Conservation (phyloP, 1,140 invertebrate species). For the Trachelipus rathkii region DNA sequence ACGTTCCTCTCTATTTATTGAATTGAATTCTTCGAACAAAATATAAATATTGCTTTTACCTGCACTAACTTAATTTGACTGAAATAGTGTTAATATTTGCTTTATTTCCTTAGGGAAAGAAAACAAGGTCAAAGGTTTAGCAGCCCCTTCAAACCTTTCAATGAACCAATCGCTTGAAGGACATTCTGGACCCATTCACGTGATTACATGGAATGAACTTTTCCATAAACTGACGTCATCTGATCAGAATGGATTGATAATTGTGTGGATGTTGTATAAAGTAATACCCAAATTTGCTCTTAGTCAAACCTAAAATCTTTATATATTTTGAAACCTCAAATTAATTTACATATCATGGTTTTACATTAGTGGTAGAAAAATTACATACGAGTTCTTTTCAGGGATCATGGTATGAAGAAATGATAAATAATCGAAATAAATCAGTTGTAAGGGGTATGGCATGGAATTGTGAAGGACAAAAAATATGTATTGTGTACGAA, state of each 20-base stretch:
- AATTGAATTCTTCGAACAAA: too few relatives aligned
- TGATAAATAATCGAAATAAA: conserved; percentile 99
- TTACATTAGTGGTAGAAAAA: too few relatives aligned
- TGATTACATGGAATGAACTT: conserved; percentile 93
- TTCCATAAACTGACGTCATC: conserved; percentile 95
- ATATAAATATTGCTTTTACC: too few relatives aligned
- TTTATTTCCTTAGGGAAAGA: conserved; percentile 48
- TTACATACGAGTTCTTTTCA: conserved; percentile 43
- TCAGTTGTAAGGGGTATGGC: conserved; percentile 91
- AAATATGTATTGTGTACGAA: conserved; percentile 98
- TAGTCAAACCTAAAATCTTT: conserved; percentile 8
- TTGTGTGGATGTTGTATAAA: conserved; percentile 98
- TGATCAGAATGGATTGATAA: conserved; percentile 93
- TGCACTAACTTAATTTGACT: too few relatives aligned
- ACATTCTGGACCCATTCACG: conserved; percentile 77
- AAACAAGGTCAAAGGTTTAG: conserved; percentile 57
- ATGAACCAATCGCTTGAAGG: conserved; percentile 98
- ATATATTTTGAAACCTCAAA: background rate
- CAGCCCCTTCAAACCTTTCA: conserved; percentile 72
- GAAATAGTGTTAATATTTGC: background rate
- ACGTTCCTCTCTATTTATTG: too few relatives aligned
- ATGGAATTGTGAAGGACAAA: conserved; percentile 92
- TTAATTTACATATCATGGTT: background rate
- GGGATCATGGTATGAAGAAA: conserved; percentile 97
- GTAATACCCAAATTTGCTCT: conserved; percentile 49